phyloP scores from a whole-genome alignment of 2,113 vertebrate species.

The Mugil cephalus region DNA sequence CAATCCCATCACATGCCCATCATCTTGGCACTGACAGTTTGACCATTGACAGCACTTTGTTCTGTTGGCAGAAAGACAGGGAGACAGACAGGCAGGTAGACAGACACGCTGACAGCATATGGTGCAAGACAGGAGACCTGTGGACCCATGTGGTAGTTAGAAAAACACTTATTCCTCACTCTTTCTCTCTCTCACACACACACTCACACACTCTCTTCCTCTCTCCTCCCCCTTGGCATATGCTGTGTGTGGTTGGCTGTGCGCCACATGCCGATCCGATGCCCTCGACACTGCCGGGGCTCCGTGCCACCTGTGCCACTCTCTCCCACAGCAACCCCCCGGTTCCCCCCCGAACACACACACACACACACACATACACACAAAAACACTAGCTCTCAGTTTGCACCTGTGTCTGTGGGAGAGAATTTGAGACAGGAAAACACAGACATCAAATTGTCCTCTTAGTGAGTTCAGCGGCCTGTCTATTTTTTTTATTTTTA shows the following conservation, averaged over 20 bases:
- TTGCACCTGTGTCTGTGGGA: slow-evolving; percentile 72
- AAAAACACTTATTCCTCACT: slow-evolving; percentile 55
- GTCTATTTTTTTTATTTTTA: slow-evolving; percentile 15
- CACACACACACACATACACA: slow-evolving; percentile 16
- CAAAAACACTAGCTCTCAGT: slow-evolving; percentile 49
- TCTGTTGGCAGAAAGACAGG: slow-evolving; percentile 54
- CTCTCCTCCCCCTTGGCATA: slow-evolving; percentile 73
- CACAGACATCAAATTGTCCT: slow-evolving; percentile 59
- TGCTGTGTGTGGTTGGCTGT: slow-evolving; percentile 81
- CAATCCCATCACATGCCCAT: slow-evolving; percentile 37
- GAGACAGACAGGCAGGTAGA: slow-evolving; percentile 63
- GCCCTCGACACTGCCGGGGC: slow-evolving; percentile 76
- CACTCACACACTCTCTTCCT: slow-evolving; percentile 30
- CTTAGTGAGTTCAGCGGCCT: slow-evolving; percentile 50
- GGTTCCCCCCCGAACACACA: slow-evolving; percentile 1
- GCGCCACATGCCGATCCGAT: slow-evolving; percentile 83
- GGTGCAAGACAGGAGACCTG: slow-evolving; percentile 75
- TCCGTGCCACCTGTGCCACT: slow-evolving; percentile 84
- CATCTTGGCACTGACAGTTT: slow-evolving; percentile 67
- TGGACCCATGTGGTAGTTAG: slow-evolving; percentile 75
- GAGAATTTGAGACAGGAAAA: slow-evolving; percentile 43
- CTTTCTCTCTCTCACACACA: not conserved
- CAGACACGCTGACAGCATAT: slow-evolving; percentile 73
- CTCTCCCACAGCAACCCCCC: slow-evolving; percentile 57
- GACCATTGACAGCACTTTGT: slow-evolving; percentile 76